phyloP scores from a whole-genome alignment of 1,140 invertebrate genomes.

The Bursaphelenchus mucronatus region DNA sequence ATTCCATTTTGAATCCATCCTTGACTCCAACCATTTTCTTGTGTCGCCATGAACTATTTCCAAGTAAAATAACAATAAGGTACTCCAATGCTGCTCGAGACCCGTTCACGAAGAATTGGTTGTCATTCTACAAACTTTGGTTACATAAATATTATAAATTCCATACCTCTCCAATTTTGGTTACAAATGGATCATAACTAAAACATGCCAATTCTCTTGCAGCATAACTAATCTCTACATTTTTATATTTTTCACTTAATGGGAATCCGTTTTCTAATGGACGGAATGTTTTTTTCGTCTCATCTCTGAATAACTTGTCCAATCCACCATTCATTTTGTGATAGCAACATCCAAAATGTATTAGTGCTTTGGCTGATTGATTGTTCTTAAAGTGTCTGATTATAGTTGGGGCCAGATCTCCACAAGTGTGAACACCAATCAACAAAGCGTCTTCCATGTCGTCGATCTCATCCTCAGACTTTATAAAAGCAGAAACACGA shows the following conservation, averaged over 20 bases:
- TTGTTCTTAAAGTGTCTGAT: slow-evolving; percentile 36
- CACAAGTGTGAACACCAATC: slow-evolving; percentile 50
- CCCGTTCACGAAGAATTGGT: slow-evolving; percentile 30
- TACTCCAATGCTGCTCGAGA: slow-evolving; percentile 38
- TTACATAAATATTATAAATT: background rate
- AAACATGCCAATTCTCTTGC: slow-evolving; percentile 48
- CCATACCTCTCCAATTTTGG: slow-evolving; percentile 12
- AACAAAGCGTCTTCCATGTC: slow-evolving; percentile 24
- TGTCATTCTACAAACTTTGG: slow-evolving; percentile 19
- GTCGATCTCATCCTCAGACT: slow-evolving; percentile 9
- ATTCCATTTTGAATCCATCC: slow-evolving; percentile 31
- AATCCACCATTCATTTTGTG: slow-evolving; percentile 50
- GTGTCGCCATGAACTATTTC: slow-evolving; percentile 5
- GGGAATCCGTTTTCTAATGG: slow-evolving; percentile 33
- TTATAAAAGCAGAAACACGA: slow-evolving; percentile 17
- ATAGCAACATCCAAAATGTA: slow-evolving; percentile 52
- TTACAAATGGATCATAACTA: slow-evolving; percentile 32
- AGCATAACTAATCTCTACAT: slow-evolving; percentile 36
- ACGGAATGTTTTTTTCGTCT: background rate
- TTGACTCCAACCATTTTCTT: slow-evolving; percentile 23
- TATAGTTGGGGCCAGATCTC: slow-evolving; percentile 46
- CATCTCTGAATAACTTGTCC: slow-evolving; percentile 37
- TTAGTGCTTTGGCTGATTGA: slow-evolving; percentile 19
- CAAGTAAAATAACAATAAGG: slow-evolving; percentile 25
- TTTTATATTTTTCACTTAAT: slow-evolving; percentile 29